Evolutionary conservation across 30 jellyfish, hydroid and myxozoan species (phyloP).

Genomic region (Rhopilema esculentum): DNA sequence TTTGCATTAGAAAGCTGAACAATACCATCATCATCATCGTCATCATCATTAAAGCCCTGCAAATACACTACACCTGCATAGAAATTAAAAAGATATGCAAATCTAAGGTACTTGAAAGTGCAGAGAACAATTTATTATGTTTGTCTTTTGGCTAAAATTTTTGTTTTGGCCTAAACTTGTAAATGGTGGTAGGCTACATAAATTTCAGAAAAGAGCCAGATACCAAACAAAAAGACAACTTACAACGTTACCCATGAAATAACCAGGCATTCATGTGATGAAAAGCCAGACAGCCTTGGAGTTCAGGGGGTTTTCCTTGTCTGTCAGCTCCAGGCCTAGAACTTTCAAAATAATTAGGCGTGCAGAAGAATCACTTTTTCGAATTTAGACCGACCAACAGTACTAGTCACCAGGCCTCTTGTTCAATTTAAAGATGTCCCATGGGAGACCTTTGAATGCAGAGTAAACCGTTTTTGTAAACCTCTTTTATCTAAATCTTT

Average conservation of each 20-base stretch:
- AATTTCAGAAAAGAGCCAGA: neutral
- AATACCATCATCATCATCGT: too few species aligned
- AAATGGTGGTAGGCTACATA: too few species aligned
- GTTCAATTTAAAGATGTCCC: neutral
- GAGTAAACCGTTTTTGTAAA: too few species aligned
- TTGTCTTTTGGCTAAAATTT: too few species aligned
- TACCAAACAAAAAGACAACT: neutral
- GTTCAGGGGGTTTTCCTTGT: neutral
- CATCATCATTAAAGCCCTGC: too few species aligned
- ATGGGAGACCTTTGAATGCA: neutral
- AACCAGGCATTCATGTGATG: neutral
- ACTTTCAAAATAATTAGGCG: neutral
- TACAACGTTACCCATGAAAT: neutral
- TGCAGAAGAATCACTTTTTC: neutral
- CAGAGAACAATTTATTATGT: too few species aligned
- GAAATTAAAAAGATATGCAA: too few species aligned
- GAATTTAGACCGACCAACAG: neutral
- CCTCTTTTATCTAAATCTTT: too few species aligned
- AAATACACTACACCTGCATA: too few species aligned
- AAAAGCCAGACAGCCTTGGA: neutral
- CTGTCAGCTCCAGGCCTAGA: neutral
- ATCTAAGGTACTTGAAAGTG: too few species aligned
- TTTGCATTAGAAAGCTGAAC: neutral
- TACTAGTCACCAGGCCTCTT: conserved; percentile 30
- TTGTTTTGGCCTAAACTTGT: too few species aligned